Percentiles rank a stretch among this genome's conserved stretches.
Conservation (phyloP, 2,113 vertebrate species). For the Sclerurus mexicanus region DNA sequence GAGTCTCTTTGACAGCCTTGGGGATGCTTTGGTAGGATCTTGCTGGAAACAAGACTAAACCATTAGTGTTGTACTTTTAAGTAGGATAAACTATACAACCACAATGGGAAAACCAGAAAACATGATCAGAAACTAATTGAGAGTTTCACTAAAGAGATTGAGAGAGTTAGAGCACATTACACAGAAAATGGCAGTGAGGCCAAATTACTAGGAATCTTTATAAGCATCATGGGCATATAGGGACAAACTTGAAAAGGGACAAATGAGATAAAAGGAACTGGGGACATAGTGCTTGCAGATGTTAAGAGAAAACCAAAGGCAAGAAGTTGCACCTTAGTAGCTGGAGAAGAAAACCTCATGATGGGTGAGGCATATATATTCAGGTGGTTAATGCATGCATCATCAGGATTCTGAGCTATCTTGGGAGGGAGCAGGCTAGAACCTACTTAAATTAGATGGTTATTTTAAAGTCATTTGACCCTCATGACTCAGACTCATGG, state of each 20-base stretch:
- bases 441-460: conserved; percentile 25
- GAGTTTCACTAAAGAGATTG: neutral
- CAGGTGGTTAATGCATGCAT: neutral
- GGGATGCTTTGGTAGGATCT: neutral
- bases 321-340: neutral
- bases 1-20: neutral
- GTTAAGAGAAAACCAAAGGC: neutral
- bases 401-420: neutral
- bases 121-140: neutral
- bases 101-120: neutral
- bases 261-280: neutral
- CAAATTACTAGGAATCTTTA: neutral
- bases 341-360: neutral
- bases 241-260: neutral
- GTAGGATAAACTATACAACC: neutral
- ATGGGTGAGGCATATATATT: neutral
- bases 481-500: conserved; percentile 41
- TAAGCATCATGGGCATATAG: neutral
- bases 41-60: neutral
- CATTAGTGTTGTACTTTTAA: neutral
- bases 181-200: neutral
- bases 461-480: conserved; percentile 41
- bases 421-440: neutral
- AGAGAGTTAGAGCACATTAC: neutral
- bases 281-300: neutral